phyloP scores from a whole-genome alignment of 1,140 invertebrate genomes.

The Platyscapa corneri region DNA sequence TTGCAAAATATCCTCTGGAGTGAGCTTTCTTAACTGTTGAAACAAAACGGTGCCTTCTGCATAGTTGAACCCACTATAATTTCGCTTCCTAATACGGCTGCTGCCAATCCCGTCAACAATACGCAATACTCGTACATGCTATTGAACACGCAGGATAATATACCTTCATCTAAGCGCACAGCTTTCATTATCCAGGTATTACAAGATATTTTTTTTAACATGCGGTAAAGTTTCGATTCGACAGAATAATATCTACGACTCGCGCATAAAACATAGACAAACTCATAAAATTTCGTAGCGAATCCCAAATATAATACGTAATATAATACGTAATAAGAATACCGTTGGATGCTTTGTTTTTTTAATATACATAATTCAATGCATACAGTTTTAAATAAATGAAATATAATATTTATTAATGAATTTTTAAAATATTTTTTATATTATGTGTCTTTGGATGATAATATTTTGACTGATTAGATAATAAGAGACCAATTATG shows the following conservation, averaged over 20 bases:
- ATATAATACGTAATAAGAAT: no score
- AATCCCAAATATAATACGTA: no score
- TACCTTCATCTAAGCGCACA: not conserved
- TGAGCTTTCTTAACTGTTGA: not conserved
- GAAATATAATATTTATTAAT: no score
- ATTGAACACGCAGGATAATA: not conserved
- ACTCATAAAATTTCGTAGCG: constrained; percentile 5
- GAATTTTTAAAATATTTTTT: not conserved
- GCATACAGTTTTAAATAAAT: no score
- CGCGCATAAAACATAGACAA: not conserved
- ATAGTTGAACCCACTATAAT: not conserved
- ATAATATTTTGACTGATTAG: no score
- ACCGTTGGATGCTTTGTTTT: no score
- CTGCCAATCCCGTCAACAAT: not conserved
- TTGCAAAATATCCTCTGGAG: not conserved
- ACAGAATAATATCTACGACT: constrained; percentile 24
- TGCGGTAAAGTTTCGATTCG: not conserved
- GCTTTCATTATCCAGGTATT: not conserved
- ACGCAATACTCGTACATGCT: constrained; percentile 31
- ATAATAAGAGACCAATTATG: no score
- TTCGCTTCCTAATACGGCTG: constrained; percentile 2
- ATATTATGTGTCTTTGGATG: not conserved
- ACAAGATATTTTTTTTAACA: not conserved
- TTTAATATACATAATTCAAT: no score
- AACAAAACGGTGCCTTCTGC: not conserved